Evolutionary conservation across 1,140 invertebrate genomes (phyloP), one percentile per base, ranked within the genome.

Genomic region (Bombus fervidus): DNA sequence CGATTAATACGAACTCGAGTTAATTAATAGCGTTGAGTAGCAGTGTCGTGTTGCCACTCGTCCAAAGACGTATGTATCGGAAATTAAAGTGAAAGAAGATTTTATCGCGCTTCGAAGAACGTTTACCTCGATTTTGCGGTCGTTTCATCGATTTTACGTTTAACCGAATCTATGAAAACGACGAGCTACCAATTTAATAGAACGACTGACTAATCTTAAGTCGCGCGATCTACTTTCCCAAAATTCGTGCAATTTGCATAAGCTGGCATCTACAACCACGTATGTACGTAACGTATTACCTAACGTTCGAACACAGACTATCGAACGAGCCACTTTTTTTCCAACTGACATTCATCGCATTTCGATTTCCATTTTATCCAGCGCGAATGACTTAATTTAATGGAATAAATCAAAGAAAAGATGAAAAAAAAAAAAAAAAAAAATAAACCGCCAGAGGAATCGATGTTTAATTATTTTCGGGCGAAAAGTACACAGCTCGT

Each of bases 391-490:
- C 64, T 31, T 18, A 31, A n/a, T n/a, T 28, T 15, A 66, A 66
- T 9, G 31, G 15, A 34, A 64, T 13, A 64, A 31, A 34, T 15
- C 13, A 3, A 39, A 68, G 34, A 9, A 8, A 34, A 37, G 10
- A 25, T 10, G 18, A 68, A 10, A 37, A 68, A 25, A 41, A 41
- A 10, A 41, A 41, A 10, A 13, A 43, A 13, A 10, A 41, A 39
- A 41, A 2, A 22, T 41, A 37, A 71, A 47, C 34, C 15, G 31
- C 28, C 15, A 39, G 18, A 18, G 28, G 43, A 10, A 15, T 13
- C 28, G n/a, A 25, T 53, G 81, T 82, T 75, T 75, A 82, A 82
- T 82, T 82, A 82, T 82, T 82, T 82, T 75, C 12, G 34, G 25
- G 57, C 72, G 68, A 53, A 75, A 37, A 74, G 72, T 74, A 59